Conservation (phyloP, 2,797 vertebrate genomes). For the Bradypus variegatus region DNA sequence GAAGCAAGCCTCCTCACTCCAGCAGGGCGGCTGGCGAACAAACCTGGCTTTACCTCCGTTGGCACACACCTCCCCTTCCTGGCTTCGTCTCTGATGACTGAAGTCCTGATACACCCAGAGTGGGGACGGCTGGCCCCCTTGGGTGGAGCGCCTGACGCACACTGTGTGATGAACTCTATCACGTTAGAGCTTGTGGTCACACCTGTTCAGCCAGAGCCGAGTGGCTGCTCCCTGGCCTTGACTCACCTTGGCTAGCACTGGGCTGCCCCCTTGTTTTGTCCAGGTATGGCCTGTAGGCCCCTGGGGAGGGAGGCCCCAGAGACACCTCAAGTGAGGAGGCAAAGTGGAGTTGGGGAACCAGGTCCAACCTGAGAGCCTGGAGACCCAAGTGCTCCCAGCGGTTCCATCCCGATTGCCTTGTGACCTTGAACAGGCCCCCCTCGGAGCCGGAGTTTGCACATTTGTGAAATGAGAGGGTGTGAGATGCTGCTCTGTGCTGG, state of each 20-base stretch:
- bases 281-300: background rate
- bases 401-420: background rate
- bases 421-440: background rate
- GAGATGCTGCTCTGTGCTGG: background rate
- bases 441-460: background rate
- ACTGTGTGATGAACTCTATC: rapidly evolving
- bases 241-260: background rate
- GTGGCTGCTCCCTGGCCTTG: background rate
- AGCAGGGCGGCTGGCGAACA: background rate
- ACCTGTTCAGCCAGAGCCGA: rapidly evolving
- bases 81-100: background rate
- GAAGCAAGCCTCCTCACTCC: background rate
- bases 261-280: background rate
- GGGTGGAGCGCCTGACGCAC: background rate
- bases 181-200: rapidly evolving
- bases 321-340: background rate
- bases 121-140: background rate
- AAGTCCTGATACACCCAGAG: background rate
- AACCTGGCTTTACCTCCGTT: background rate
- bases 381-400: background rate
- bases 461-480: background rate
- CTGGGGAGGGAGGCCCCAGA: background rate
- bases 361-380: background rate
- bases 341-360: background rate
- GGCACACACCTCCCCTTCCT: background rate